A percentile compares a stretch with the other conserved stretches of the same genome.
These are phyloP conservation scores for Serilophus lunatus DNA, from an alignment of 2,113 vertebrate genomes.

Conservation along the genomic window DNA sequence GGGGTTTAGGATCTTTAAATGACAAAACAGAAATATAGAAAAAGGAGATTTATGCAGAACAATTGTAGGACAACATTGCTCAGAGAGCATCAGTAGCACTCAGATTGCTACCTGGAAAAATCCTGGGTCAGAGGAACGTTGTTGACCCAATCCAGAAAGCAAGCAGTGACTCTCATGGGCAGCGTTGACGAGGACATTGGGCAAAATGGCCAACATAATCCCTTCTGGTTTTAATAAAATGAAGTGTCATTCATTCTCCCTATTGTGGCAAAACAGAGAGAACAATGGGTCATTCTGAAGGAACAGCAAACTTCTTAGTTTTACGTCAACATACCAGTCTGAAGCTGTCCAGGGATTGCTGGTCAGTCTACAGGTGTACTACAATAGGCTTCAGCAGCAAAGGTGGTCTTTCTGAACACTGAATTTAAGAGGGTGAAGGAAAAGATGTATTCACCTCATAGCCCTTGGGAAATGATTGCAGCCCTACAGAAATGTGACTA, in stretches of 20 bases:
- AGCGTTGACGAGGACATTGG: background rate
- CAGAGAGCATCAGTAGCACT: background rate
- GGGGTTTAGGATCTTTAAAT: background rate
- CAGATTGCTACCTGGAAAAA: background rate
- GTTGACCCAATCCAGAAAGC: background rate
- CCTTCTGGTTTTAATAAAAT: background rate
- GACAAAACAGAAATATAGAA: background rate
- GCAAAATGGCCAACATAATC: background rate
- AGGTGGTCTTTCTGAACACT: background rate
- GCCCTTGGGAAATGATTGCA: background rate
- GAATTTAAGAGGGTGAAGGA: background rate
- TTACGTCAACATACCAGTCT: background rate
- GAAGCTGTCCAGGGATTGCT: background rate
- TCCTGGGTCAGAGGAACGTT: background rate
- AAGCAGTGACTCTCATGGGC: background rate
- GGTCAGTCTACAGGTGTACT: background rate
- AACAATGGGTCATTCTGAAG: background rate
- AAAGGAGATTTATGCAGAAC: background rate
- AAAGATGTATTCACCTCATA: background rate
- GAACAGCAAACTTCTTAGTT: background rate
- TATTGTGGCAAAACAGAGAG: background rate
- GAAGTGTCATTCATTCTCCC: background rate
- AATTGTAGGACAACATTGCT: background rate
- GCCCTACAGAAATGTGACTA: background rate
- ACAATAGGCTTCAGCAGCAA: background rate